Evolutionary conservation across 1,140 invertebrate genomes (phyloP), one percentile per base, ranked within the genome.

Genomic region (Yoshiicerus persimilis): DNA sequence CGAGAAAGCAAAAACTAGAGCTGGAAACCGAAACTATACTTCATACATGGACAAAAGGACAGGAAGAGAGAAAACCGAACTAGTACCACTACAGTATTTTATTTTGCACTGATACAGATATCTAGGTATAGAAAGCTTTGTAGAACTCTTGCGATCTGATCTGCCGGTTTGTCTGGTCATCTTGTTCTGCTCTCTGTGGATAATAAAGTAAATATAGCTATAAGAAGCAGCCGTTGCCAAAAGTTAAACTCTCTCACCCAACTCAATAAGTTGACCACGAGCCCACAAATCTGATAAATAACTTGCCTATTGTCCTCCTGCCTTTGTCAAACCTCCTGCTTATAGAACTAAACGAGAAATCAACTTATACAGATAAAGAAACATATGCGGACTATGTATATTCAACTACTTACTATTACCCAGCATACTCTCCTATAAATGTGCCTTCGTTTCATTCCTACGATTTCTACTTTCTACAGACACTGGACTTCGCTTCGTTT

Each of bases 161-260:
- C 47, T 56, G 9, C 39, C 16, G 39, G 39, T 41, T 41, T 41
- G 20, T 56, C 47, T 56, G 47, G 47, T 56, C 47, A 56, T 56
- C 47, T 70, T 70, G 30, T 70, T 70, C 64, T 70, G 64, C 11
- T 30, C 66, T 30, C 13, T 8, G 13, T 70, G 25, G 66, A 70
- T 70, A 80, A 80, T 80, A 80, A 80, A 80, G 30, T 80, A 80
- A 80, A 80, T 80, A 80, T 80, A 80, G 75, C 75, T 80, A 80
- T 80, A 80, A 80, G 75, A 36, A 80, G 20, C 75, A 80, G 75
- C 75, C 75, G 75, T 80, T 80, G 75, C 75, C 75, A 80, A 80
- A 80, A 80, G 75, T 80, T 80, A 80, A 36, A 80, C 75, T 80
- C 75, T 80, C 75, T 80, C 75, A 80, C 75, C 32, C 75, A 32